A percentile compares a stretch with the other conserved stretches of the same genome.
Evolutionary conservation across 1,140 invertebrate genomes (phyloP).

Genomic region (Amphibalanus amphitrite): DNA sequence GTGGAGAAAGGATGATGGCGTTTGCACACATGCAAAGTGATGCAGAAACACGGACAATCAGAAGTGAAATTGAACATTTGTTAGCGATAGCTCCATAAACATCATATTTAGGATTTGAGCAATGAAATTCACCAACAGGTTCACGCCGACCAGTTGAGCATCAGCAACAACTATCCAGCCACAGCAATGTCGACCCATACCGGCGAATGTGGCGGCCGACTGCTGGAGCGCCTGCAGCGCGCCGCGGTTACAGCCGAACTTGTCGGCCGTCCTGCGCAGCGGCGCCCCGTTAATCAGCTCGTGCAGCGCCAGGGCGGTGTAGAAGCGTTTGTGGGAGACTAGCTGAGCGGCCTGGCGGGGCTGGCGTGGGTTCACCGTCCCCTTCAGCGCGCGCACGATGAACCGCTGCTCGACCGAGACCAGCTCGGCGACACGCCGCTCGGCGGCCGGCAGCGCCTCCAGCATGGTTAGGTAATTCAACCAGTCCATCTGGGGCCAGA

Average conservation of each 20-base stretch:
- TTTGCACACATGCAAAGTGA: too few relatives aligned
- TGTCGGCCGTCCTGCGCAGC: conserved; percentile 52
- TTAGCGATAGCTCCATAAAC: too few relatives aligned
- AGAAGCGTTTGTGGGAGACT: conserved; percentile 52
- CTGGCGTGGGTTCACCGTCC: conserved; percentile 32
- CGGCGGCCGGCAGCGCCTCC: conserved; percentile 56
- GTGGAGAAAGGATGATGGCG: too few relatives aligned
- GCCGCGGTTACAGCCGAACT: conserved; percentile 72
- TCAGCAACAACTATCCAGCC: too few relatives aligned
- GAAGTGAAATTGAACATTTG: too few relatives aligned
- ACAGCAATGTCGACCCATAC: conserved; percentile 35
- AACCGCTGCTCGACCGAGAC: conserved; percentile 82
- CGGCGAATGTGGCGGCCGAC: conserved; percentile 86
- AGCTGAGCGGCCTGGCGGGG: conserved; percentile 30
- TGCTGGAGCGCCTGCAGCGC: conserved; percentile 81
- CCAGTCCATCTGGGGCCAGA: conserved; percentile 55
- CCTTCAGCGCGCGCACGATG: conserved; percentile 56
- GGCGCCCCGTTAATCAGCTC: conserved; percentile 85
- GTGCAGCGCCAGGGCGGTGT: conserved; percentile 73
- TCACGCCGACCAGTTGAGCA: too few relatives aligned
- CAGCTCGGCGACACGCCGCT: conserved; percentile 70
- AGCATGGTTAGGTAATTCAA: conserved; percentile 64
- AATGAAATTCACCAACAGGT: too few relatives aligned
- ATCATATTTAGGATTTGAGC: too few relatives aligned
- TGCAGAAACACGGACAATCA: too few relatives aligned